Evolutionary conservation across 1,140 invertebrate species (phyloP).

Genomic region (Lucilia sericata): DNA sequence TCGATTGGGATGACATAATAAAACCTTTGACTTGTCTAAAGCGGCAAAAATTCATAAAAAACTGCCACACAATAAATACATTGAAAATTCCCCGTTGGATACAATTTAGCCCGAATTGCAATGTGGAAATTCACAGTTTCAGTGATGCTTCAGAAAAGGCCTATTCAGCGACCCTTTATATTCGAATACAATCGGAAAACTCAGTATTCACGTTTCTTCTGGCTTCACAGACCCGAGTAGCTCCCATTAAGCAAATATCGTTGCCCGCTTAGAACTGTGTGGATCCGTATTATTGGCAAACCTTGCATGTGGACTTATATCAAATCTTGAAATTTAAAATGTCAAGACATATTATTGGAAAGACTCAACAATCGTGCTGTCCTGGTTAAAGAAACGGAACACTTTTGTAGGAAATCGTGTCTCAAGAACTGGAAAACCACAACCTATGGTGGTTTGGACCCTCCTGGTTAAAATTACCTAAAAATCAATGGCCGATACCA

Average conservation of each 20-base stretch:
- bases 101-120: background rate
- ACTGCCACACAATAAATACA: background rate
- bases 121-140: background rate
- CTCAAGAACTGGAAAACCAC: background rate
- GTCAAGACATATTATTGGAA: background rate
- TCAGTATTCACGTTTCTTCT: too few relatives aligned
- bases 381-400: constrained; percentile 14
- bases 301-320: too few relatives aligned
- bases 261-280: too few relatives aligned
- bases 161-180: background rate
- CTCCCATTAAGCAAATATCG: constrained; percentile 5
- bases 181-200: background rate
- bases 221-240: background rate
- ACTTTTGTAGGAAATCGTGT: constrained; percentile 15
- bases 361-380: background rate
- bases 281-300: background rate
- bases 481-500: background rate
- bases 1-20: too few relatives aligned
- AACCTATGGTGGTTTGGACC: background rate
- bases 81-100: background rate
- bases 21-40: too few relatives aligned
- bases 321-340: constrained; percentile 3
- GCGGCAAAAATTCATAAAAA: too few relatives aligned
- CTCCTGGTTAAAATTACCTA: constrained; percentile 1
- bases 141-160: background rate